phyloP scores from a whole-genome alignment of 2,797 vertebrate species.

The Gadopsis marmoratus region DNA sequence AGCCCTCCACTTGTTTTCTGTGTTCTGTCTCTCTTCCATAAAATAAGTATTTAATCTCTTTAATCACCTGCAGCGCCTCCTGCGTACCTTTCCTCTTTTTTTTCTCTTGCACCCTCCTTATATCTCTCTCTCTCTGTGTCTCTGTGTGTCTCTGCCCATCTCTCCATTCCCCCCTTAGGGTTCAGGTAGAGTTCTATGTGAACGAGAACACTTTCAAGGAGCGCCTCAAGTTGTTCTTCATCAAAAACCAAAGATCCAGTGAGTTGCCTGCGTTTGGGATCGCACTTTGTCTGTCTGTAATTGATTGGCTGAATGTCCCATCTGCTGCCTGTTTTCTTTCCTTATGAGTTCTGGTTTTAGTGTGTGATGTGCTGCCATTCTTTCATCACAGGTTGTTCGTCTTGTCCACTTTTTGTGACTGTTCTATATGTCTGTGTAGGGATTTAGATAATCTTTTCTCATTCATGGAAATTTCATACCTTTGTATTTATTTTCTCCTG shows the following conservation, averaged over 20 bases:
- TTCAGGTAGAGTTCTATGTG: constrained; percentile 91
- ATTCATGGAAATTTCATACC: neutral
- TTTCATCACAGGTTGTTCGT: constrained; percentile 54
- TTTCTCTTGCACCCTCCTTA: constrained; percentile 19
- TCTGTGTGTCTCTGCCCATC: constrained; percentile 44
- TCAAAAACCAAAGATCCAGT: constrained; percentile 94
- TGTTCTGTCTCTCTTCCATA: constrained; percentile 22
- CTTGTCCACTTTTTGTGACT: constrained; percentile 36
- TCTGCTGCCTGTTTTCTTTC: constrained; percentile 22
- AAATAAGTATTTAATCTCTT: constrained; percentile 33
- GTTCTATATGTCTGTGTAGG: constrained; percentile 2
- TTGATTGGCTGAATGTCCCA: neutral
- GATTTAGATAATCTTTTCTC: constrained; percentile 2
- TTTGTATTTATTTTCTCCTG: neutral
- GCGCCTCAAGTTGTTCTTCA: constrained; percentile 91
- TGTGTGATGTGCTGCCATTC: constrained; percentile 25
- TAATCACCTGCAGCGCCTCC: constrained; percentile 19
- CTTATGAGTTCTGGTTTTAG: constrained; percentile 20
- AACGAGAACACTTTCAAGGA: constrained; percentile 92
- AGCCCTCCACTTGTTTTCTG: constrained; percentile 9
- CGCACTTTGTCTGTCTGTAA: constrained; percentile 16
- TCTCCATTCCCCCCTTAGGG: constrained; percentile 78
- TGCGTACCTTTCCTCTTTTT: neutral
- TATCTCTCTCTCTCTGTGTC: constrained; percentile 40
- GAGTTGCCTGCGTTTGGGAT: constrained; percentile 72